phyloP scores from a whole-genome alignment of 2,888 invertebrate species.

The Julus scanicus region DNA sequence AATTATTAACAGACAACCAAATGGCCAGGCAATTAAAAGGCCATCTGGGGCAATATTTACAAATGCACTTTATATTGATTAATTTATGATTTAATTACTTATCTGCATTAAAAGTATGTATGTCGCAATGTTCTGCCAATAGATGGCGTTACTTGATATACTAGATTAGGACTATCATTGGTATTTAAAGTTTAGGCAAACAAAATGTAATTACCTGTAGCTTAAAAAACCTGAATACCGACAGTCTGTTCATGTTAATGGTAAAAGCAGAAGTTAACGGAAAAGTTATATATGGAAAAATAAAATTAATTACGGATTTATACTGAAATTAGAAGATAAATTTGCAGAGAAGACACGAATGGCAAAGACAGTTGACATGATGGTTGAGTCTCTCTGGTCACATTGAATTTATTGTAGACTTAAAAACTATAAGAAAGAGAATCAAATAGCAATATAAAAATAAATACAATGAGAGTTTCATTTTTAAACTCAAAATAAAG shows the following conservation, averaged over 20 bases:
- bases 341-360: too few species aligned
- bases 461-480: too few species aligned
- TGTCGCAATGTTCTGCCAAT: neutral
- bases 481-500: too few species aligned
- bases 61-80: neutral
- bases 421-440: too few species aligned
- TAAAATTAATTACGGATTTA: too few species aligned
- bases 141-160: neutral
- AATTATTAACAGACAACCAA: neutral
- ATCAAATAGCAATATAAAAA: too few species aligned
- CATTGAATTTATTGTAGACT: too few species aligned
- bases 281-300: too few species aligned
- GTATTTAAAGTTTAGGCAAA: neutral
- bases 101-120: neutral
- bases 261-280: neutral
- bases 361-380: too few species aligned
- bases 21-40: neutral
- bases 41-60: neutral
- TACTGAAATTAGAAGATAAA: too few species aligned
- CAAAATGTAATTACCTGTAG: constrained; percentile 1
- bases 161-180: neutral
- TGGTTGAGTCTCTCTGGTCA: too few species aligned
- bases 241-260: constrained; percentile 5
- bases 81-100: neutral
- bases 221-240: constrained; percentile 29